Evolutionary conservation across 2,113 vertebrate species (phyloP), one percentile per base, ranked within the genome.

Genomic region (Dascyllus trimaculatus): DNA sequence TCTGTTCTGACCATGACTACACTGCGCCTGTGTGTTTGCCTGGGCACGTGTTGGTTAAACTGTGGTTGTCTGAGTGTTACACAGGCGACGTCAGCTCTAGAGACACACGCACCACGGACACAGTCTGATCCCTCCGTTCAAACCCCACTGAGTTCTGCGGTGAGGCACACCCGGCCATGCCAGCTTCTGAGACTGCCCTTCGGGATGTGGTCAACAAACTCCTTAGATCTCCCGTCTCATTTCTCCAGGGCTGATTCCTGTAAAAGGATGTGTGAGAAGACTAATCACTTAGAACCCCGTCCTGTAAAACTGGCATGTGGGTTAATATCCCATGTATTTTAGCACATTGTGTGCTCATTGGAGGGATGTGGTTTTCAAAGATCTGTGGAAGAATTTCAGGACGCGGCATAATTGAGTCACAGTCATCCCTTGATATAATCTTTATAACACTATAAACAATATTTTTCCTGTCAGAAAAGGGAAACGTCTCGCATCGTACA

Each of bases 191-290:
- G 71, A 85, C 78, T 29, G 77, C 75, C 80, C 81, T 78, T 64
- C 24, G 53, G 88, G 91, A 94, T 91, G 91, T 88, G 90, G 90
- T 91, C 76, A 64, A 52, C 62, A 73, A 67, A 76, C 64, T 79
- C 61, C 69, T 61, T 58, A 81, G 18, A 72, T 81, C 58, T 80
- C 70, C 69, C 46, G 82, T 80, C 73, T 75, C n/a, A 57, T 80
- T 85, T 86, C 73, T 66, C 53, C 57, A 59, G 29, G 69, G 71
- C 45, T 60, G 59, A 88, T 89, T 89, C 73, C 84, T 89, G 69
- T 87, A 82, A 89, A 81, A 65, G 72, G 66, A 89, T 90, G 81
- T 86, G 84, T 92, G 79, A 81, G 80, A 85, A 58, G 73, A 29
- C 72, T 79, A 82, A 91, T 90, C 87, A 82, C 77, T 77, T 29